Evolutionary conservation across 1,140 invertebrate species (phyloP).

Genomic region (Nilaparvata lugens): DNA sequence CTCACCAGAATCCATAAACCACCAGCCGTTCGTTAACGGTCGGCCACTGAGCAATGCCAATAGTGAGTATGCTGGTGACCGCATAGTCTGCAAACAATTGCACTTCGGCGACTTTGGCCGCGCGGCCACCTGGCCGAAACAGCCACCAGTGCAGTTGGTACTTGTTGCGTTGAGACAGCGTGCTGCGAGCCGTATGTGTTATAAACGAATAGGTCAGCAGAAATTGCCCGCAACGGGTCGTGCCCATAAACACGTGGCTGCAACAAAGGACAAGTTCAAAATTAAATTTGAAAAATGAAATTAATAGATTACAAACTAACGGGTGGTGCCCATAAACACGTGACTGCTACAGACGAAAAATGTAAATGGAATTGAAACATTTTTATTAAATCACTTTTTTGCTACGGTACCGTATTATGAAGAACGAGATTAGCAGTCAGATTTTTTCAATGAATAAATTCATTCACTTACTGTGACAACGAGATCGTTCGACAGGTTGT

Average conservation of each 20-base stretch:
- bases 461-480: no score
- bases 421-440: no score
- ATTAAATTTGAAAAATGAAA: no score
- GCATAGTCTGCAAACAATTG: slow-evolving; percentile 55
- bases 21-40: slow-evolving; percentile 51
- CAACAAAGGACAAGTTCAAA: slow-evolving; percentile 8
- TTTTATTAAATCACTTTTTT: no score
- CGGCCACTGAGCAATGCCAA: slow-evolving; percentile 62
- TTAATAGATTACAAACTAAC: no score
- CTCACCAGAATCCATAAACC: slow-evolving; percentile 56
- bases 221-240: slow-evolving; percentile 87
- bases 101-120: slow-evolving; percentile 55
- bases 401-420: no score
- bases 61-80: slow-evolving; percentile 48
- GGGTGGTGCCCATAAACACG: no score
- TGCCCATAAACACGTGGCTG: slow-evolving; percentile 80
- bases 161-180: slow-evolving; percentile 38
- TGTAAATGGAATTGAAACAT: no score
- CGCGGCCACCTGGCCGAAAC: slow-evolving; percentile 48
- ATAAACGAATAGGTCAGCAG: slow-evolving; percentile 74
- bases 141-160: slow-evolving; percentile 64
- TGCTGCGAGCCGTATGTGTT: slow-evolving; percentile 33
- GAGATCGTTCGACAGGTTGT: no score
- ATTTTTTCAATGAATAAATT: no score
- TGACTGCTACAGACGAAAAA: no score